Conservation (phyloP, 2,797 vertebrate species). For the Cryptoblepharus egeriae region DNA sequence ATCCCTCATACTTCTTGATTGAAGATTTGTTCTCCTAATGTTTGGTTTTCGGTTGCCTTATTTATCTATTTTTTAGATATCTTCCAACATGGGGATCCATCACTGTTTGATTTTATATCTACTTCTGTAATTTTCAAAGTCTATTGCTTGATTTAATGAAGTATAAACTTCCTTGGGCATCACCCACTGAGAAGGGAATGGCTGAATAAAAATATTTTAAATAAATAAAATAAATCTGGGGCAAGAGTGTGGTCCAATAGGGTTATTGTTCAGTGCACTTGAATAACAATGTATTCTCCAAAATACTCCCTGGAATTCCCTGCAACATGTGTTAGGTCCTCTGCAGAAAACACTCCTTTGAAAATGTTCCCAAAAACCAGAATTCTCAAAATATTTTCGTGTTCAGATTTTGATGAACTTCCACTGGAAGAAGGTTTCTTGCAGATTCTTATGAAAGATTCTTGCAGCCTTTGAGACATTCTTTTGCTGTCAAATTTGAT, state of each 20-base stretch:
- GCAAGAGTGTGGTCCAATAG: neutral
- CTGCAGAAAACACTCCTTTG: neutral
- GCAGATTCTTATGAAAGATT: neutral
- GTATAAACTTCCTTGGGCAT: too few species aligned
- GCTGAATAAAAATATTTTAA: too few species aligned
- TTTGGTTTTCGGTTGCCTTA: too few species aligned
- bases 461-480: neutral
- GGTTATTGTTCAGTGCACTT: neutral
- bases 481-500: neutral
- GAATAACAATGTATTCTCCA: too few species aligned
- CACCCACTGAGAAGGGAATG: too few species aligned
- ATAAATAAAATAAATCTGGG: too few species aligned
- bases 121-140: too few species aligned
- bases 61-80: too few species aligned
- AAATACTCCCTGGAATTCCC: neutral
- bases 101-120: too few species aligned
- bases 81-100: too few species aligned
- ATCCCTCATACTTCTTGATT: neutral
- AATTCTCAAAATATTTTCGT: neutral
- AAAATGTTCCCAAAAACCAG: neutral
- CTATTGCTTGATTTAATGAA: too few species aligned
- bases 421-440: neutral
- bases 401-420: neutral
- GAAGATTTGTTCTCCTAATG: too few species aligned
- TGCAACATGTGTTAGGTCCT: neutral